Conservation (phyloP, 1,140 invertebrate species). For the Halictus rubicundus region DNA sequence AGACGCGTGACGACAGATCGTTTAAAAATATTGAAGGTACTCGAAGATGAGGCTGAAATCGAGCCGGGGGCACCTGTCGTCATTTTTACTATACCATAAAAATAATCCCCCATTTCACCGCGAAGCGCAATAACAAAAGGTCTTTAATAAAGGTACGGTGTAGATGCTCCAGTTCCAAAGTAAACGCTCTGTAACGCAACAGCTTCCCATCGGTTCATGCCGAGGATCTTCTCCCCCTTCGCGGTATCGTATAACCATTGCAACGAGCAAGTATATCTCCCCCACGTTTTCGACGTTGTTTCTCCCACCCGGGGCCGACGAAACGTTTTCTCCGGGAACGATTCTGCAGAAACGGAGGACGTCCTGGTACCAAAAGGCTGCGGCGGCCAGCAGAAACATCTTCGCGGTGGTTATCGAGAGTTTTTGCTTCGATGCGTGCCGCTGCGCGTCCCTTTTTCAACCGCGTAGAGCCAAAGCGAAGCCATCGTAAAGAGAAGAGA, state of each 20-base stretch:
- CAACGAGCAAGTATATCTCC: constrained; percentile 28
- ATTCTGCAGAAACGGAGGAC: constrained; percentile 18
- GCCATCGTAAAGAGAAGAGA: constrained; percentile 46
- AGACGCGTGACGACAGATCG: no score
- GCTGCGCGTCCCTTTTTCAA: constrained; percentile 38
- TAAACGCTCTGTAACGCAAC: constrained; percentile 35
- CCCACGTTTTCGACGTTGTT: constrained; percentile 11
- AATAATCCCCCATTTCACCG: constrained; percentile 15
- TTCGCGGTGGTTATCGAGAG: constrained; percentile 18
- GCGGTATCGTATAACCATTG: constrained; percentile 44
- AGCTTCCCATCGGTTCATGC: constrained; percentile 34
- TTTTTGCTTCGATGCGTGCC: constrained; percentile 44
- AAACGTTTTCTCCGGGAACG: constrained; percentile 32
- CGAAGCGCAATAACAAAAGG: constrained; percentile 5
- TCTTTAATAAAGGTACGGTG: neutral
- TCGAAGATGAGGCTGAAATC: neutral
- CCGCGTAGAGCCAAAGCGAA: constrained; percentile 37
- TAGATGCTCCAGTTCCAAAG: constrained; percentile 34
- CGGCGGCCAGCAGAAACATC: constrained; percentile 8
- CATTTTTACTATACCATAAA: constrained; percentile 16
- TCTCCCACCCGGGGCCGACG: neutral
- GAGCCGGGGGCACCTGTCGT: neutral
- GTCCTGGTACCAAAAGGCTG: constrained; percentile 34
- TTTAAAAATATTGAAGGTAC: neutral
- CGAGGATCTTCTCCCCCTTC: constrained; percentile 36